These are phyloP conservation scores for Struthio camelus DNA, from an alignment of 2,113 vertebrate species.

Conservation along the genomic window DNA sequence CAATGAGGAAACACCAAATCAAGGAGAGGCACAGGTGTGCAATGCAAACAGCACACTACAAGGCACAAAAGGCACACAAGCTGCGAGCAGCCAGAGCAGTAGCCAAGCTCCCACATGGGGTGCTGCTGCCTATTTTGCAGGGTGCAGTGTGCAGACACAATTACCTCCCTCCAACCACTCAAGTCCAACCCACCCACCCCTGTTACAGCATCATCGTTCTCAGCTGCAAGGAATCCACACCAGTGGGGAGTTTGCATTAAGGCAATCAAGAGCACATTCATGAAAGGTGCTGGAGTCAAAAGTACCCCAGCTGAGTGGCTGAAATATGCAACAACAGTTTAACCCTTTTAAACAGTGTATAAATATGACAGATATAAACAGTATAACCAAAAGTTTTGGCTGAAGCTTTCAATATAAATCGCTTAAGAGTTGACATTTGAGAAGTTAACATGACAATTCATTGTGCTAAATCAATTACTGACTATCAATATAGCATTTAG, in stretches of 20 bases:
- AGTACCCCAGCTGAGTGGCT: not conserved
- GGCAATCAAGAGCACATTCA: accelerated
- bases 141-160: accelerated
- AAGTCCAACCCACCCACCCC: not conserved
- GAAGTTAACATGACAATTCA: slow-evolving; percentile 48
- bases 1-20: no score
- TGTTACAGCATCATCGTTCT: no score
- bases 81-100: no score
- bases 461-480: slow-evolving; percentile 73
- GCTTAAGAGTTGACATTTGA: slow-evolving; percentile 25
- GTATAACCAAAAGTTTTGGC: not conserved
- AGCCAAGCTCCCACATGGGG: no score
- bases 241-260: accelerated
- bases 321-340: not conserved
- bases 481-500: slow-evolving; percentile 75
- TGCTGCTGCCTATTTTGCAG: no score
- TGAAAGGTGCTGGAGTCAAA: accelerated
- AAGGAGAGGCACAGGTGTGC: no score
- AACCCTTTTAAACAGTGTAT: accelerated
- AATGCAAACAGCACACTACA: no score
- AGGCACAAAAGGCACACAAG: no score
- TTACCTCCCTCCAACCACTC: accelerated
- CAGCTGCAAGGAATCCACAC: not conserved
- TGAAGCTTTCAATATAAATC: not conserved
- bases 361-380: not conserved